Evolutionary conservation across 2,113 vertebrate genomes (phyloP), one percentile per base, ranked within the genome.

Genomic region (Bucco capensis): DNA sequence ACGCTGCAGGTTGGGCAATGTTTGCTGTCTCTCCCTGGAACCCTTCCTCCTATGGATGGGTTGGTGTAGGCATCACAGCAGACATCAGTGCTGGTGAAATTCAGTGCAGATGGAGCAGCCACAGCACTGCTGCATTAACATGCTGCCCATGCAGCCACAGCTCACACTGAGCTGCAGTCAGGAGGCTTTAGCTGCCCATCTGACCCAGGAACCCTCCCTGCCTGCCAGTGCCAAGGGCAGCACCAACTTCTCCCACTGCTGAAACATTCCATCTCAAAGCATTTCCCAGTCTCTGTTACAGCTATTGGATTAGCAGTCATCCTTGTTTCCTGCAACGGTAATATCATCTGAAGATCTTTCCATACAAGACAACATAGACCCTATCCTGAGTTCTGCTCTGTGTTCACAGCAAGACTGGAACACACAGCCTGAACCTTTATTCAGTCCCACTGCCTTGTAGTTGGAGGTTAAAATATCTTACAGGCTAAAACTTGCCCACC

Each of bases 101-200:
- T 19, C 47, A 28, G 24, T 1, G 27, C 30, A 31, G 61, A 27
- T 19, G 62, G 71, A 27, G 1, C 51, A 42, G 56, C 46, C 42
- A 5, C 0, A 1, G 57, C 19, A 27, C 28, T 18, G 65, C 30
- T 58, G n/a, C 72, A 47, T n/a, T 30, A 31, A 5, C 0, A 0
- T 35, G 64, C 64, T 76, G 46, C 23, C 51, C 19, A 14, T 0
- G 1, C 61, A 71, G 42, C 6, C 21, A 1, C 46, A 37, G 58
- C 37, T 51, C 53, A 44, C 40, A 7, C 5, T 3, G 21, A 46
- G 49, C 30, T 47, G 90, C 58, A 7, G 1, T 8, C 16, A 33
- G 33, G 33, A 25, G 18, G 77, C 51, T 86, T 51, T 31, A 37
- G 44, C 44, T 12, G 31, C 15, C 2, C 58, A 22, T 37, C 14